A percentile compares a stretch with the other conserved stretches of the same genome.
Conservation (phyloP, 2,797 vertebrate species). For the Ctenochaetus hawaiiensis region DNA sequence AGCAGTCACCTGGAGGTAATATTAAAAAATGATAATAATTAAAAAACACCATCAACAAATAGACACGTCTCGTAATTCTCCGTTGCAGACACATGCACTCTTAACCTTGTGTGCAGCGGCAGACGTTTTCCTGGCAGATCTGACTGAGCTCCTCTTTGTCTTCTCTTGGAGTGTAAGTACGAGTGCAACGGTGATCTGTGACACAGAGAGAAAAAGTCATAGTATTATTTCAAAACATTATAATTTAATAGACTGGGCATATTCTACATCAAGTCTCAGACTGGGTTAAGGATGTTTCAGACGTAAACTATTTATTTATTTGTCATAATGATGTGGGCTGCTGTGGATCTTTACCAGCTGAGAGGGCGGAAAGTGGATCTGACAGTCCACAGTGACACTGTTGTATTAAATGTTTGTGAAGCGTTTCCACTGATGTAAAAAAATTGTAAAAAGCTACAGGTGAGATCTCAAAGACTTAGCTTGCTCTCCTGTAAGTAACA, state of each 20-base stretch:
- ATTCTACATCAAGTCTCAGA: background rate
- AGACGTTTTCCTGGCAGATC: constrained; percentile 80
- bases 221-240: no score
- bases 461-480: background rate
- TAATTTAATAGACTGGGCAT: background rate
- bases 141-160: constrained; percentile 72
- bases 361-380: background rate
- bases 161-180: constrained; percentile 76
- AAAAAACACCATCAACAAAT: background rate
- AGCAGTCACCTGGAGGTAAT: constrained; percentile 79
- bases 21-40: background rate
- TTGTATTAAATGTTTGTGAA: no score
- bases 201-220: background rate
- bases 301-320: background rate
- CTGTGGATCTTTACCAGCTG: background rate
- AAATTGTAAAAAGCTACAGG: background rate
- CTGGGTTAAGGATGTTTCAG: background rate
- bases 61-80: background rate
- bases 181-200: constrained; percentile 82
- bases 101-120: constrained; percentile 84
- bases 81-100: background rate
- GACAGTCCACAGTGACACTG: background rate
- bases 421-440: no score
- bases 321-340: background rate
- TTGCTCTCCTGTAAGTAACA: background rate